Conservation (phyloP, 2,888 invertebrate genomes). For the Thecocarcelia acutangulata region DNA sequence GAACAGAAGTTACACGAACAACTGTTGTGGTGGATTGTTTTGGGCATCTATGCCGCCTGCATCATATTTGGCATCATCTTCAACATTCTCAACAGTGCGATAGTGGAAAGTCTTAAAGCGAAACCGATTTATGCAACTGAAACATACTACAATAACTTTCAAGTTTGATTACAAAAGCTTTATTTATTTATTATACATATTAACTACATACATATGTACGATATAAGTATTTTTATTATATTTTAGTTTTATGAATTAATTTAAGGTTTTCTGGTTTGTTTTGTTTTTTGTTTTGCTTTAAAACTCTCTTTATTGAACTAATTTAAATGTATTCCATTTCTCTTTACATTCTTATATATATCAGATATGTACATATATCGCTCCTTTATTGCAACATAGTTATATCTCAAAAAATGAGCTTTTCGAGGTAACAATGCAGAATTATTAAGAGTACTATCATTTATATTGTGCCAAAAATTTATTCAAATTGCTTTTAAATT, state of each 20-base stretch:
- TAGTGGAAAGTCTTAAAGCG: conserved; percentile 75
- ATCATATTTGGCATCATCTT: conserved; percentile 96
- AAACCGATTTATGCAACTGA: conserved; percentile 78
- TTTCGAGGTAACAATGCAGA: no score
- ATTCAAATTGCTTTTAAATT: no score
- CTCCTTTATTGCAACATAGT: no score
- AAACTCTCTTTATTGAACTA: conserved; percentile 7
- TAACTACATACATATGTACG: conserved; percentile 13
- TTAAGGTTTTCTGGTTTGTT: conserved; percentile 18
- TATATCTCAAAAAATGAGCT: no score
- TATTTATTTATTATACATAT: conserved; percentile 69
- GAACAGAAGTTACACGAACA: conserved; percentile 97
- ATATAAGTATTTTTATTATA: conserved; percentile 47
- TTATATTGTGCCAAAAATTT: no score
- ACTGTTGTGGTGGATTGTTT: conserved; percentile 97
- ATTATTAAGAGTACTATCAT: no score
- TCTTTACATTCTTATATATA: conserved; percentile 14
- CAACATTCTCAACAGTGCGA: conserved; percentile 90
- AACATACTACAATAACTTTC: conserved; percentile 77
- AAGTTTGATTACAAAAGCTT: conserved; percentile 72
- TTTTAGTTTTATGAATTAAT: conserved; percentile 43
- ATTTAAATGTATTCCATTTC: conserved; percentile 33
- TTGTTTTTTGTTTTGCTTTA: conserved; percentile 15
- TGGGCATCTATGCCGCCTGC: conserved; percentile 96
- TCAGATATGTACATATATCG: no score